Conservation (phyloP, 2,888 invertebrate species). For the Ethmia dodecea region DNA sequence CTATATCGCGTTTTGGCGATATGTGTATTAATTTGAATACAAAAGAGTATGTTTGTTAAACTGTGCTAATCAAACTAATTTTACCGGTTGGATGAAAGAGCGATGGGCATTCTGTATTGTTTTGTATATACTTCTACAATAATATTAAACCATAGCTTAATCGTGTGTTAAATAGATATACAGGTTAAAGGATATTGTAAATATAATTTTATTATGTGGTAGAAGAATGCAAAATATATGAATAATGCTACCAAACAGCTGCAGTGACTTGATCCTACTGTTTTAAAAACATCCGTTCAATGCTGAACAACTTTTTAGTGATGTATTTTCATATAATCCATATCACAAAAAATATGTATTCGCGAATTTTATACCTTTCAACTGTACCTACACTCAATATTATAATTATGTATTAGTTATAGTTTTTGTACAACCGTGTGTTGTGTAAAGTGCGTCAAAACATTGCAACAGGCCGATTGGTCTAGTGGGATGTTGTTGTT, state of each 20-base stretch:
- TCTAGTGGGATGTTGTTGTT: no score
- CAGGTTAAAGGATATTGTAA: conserved; percentile 58
- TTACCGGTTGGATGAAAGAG: conserved; percentile 26
- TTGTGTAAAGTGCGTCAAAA: no score
- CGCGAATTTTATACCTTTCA: no score
- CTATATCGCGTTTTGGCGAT: conserved; percentile 28
- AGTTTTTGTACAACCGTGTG: no score
- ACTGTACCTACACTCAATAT: no score
- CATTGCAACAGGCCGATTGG: no score
- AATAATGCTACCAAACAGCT: conserved; percentile 51
- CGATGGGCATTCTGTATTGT: conserved; percentile 48
- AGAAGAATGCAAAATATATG: conserved; percentile 35
- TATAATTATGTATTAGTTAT: no score
- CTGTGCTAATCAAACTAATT: conserved; percentile 13
- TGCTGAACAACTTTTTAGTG: no score
- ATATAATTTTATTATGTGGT: conserved; percentile 56
- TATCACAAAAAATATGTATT: no score
- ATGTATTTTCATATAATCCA: no score
- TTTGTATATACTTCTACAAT: conserved; percentile 44
- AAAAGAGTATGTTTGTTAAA: conserved; percentile 9
- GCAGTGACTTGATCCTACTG: no score
- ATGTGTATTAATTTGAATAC: conserved; percentile 17
- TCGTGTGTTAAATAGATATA: conserved; percentile 31
- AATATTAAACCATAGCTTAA: conserved; percentile 29
- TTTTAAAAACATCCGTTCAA: no score